Conservation (phyloP, 1,140 invertebrate genomes). For the Calephelis nemesis region DNA sequence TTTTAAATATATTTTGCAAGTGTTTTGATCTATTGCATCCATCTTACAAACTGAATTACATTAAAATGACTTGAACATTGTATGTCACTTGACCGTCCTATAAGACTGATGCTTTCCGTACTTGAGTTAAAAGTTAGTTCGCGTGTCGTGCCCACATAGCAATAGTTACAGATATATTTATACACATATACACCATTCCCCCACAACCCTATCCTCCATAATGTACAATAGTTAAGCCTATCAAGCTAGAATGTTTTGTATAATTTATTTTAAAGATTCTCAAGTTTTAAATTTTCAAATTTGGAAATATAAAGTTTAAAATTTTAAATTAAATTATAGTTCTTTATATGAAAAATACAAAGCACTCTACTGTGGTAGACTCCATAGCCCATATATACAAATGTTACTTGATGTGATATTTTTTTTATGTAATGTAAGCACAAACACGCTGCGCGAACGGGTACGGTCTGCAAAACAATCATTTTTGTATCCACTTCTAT, state of each 20-base stretch:
- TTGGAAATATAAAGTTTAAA: too few relatives aligned
- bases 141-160: constrained; percentile 51
- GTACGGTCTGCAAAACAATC: constrained; percentile 36
- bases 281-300: too few relatives aligned
- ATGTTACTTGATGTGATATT: constrained; percentile 69
- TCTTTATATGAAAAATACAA: constrained; percentile 31
- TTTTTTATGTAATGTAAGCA: constrained; percentile 48
- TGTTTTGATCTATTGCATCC: background rate
- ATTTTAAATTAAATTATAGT: background rate
- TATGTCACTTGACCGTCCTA: constrained; percentile 32
- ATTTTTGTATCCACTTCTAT: constrained; percentile 36
- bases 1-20: background rate
- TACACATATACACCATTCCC: constrained; percentile 57
- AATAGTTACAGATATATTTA: constrained; percentile 70
- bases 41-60: background rate
- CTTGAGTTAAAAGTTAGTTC: constrained; percentile 47
- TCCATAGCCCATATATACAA: constrained; percentile 73
- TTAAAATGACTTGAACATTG: too few relatives aligned
- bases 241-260: constrained; percentile 44
- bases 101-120: constrained; percentile 64
- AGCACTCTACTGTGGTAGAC: constrained; percentile 44
- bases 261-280: constrained; percentile 29
- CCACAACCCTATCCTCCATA: constrained; percentile 61
- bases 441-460: constrained; percentile 48
- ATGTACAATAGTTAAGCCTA: constrained; percentile 65